A percentile compares a stretch with the other conserved stretches of the same genome.
Evolutionary conservation across 2,113 vertebrate species (phyloP).

Genomic region (Ophiodon elongatus): DNA sequence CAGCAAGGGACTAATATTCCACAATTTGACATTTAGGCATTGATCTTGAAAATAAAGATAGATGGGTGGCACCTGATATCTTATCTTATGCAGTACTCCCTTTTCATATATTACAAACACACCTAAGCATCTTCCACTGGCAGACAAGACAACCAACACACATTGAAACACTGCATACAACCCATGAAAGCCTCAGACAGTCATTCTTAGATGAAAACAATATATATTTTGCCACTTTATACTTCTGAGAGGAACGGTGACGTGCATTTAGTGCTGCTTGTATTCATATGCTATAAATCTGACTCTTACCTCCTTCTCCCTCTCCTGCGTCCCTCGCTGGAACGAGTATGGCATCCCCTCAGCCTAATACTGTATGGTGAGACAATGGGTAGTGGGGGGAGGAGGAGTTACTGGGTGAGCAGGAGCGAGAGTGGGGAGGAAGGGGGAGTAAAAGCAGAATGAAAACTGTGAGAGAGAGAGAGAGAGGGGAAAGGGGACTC

Average conservation of each 20-base stretch:
- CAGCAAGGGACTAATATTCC: conserved; percentile 24
- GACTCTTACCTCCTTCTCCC: conserved; percentile 76
- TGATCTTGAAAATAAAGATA: background rate
- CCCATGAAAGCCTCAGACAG: conserved; percentile 56
- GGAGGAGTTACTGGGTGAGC: conserved; percentile 79
- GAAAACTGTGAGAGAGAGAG: conserved; percentile 62
- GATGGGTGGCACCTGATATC: conserved; percentile 19
- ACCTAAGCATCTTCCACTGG: conserved; percentile 36
- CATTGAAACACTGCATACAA: conserved; percentile 45
- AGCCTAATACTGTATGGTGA: conserved; percentile 80
- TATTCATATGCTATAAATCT: conserved; percentile 62
- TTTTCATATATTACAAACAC: conserved; percentile 34
- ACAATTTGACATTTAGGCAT: conserved; percentile 17
- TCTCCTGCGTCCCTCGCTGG: conserved; percentile 71
- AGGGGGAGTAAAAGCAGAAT: conserved; percentile 70
- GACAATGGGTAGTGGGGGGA: conserved; percentile 79
- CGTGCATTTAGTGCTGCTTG: conserved; percentile 29
- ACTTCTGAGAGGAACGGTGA: conserved; percentile 44
- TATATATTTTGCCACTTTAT: conserved; percentile 16
- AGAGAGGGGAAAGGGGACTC: conserved; percentile 49
- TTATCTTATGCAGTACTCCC: conserved; percentile 4
- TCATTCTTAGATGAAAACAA: conserved; percentile 36
- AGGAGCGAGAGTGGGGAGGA: conserved; percentile 60
- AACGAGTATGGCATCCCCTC: conserved; percentile 77
- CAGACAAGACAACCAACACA: conserved; percentile 45